Conservation (phyloP, 2,888 invertebrate genomes). For the Sinohyriopsis cumingii region DNA sequence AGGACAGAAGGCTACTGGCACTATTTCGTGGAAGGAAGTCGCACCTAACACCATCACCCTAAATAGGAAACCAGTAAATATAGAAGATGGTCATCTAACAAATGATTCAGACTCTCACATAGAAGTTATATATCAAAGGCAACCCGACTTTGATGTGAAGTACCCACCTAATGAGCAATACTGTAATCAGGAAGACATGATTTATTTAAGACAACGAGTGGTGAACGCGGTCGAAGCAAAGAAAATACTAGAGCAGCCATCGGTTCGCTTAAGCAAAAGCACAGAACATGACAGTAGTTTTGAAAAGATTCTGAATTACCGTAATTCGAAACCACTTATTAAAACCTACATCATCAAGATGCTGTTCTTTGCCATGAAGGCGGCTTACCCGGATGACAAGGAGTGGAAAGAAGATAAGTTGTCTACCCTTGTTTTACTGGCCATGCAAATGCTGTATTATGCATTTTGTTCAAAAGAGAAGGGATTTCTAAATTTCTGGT, state of each 20-base stretch:
- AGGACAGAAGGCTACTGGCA: no score
- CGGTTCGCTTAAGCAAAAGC: not conserved
- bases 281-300: not conserved
- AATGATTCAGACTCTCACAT: no score
- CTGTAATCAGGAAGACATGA: no score
- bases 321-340: conserved; percentile 19
- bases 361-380: conserved; percentile 22
- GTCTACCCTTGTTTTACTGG: conserved; percentile 11
- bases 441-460: conserved; percentile 14
- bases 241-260: not conserved
- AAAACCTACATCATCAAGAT: conserved; percentile 28
- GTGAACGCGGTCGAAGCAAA: no score
- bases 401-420: conserved; percentile 16
- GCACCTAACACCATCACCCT: no score
- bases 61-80: no score
- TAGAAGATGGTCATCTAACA: no score
- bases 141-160: no score
- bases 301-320: conserved; percentile 1
- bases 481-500: conserved; percentile 21
- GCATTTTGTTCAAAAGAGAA: conserved; percentile 14
- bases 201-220: no score
- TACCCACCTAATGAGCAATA: no score
- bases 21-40: no score
- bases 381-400: conserved; percentile 4
- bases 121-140: no score